These are phyloP conservation scores for Phortica variegata DNA, from an alignment of 1,140 invertebrate genomes.

Conservation along the genomic window DNA sequence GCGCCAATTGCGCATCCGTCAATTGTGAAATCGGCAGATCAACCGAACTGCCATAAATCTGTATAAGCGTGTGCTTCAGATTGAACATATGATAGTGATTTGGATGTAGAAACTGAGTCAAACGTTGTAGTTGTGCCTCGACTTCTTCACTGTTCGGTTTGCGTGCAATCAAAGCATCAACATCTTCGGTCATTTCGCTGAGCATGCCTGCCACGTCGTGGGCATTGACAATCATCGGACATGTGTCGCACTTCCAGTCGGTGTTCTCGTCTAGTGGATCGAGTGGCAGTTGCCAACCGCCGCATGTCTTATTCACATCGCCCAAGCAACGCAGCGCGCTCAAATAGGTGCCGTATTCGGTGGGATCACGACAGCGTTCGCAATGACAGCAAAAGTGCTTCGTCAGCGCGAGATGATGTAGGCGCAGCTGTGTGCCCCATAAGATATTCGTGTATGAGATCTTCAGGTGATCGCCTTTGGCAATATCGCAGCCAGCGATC, in stretches of 20 bases:
- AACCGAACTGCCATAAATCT: constrained; percentile 70
- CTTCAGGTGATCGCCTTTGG: constrained; percentile 70
- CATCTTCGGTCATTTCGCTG: constrained; percentile 72
- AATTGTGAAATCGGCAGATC: constrained; percentile 62
- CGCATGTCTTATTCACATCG: constrained; percentile 58
- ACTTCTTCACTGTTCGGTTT: constrained; percentile 63
- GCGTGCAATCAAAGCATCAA: constrained; percentile 65
- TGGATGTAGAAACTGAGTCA: constrained; percentile 71
- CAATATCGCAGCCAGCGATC: constrained; percentile 65
- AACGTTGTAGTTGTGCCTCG: constrained; percentile 65
- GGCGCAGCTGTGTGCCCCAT: constrained; percentile 77
- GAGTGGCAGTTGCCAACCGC: constrained; percentile 67
- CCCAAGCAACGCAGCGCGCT: constrained; percentile 73
- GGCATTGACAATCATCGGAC: constrained; percentile 62
- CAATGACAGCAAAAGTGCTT: constrained; percentile 82
- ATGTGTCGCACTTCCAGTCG: constrained; percentile 74
- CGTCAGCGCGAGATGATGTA: constrained; percentile 74
- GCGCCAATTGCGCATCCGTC: constrained; percentile 62
- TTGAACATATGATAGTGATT: constrained; percentile 80
- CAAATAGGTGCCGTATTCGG: constrained; percentile 74
- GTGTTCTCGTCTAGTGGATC: constrained; percentile 68
- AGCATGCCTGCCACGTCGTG: constrained; percentile 61
- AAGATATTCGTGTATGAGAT: constrained; percentile 83
- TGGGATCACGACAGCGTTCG: constrained; percentile 72
- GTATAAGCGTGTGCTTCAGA: constrained; percentile 76